These are phyloP conservation scores for Syngnathus typhle DNA, from an alignment of 2,113 vertebrate genomes.

Conservation along the genomic window DNA sequence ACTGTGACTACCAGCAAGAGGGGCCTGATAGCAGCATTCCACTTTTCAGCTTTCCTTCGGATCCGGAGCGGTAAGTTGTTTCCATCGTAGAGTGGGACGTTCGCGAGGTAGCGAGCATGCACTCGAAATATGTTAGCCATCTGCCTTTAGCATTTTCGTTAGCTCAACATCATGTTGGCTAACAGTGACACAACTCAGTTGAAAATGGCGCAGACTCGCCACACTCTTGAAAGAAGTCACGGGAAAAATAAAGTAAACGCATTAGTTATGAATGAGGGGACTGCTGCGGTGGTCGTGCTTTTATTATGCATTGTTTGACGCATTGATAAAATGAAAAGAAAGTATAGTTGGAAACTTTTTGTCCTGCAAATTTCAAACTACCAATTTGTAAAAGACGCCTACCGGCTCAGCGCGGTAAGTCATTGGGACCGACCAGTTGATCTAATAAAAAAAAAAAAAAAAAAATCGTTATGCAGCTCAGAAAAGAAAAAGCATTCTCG, in stretches of 20 bases:
- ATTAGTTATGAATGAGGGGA: not conserved
- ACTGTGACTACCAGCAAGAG: conserved; percentile 73
- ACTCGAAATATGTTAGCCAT: conserved; percentile 37
- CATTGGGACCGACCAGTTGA: not conserved
- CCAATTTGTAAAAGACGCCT: conserved; percentile 18
- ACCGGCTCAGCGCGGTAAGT: conserved; percentile 21
- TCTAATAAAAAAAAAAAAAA: not conserved
- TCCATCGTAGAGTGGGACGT: conserved; percentile 5
- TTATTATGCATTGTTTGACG: not conserved
- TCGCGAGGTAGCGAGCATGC: conserved; percentile 10
- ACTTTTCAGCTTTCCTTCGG: conserved; percentile 78
- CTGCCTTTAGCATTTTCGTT: conserved; percentile 40
- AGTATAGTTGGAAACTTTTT: conserved; percentile 38
- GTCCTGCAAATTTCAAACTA: conserved; percentile 5
- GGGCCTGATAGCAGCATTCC: conserved; percentile 68
- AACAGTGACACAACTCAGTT: conserved; percentile 55
- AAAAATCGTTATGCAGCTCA: not conserved
- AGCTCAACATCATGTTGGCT: conserved; percentile 56
- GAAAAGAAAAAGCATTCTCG: not conserved
- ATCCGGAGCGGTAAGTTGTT: conserved; percentile 71
- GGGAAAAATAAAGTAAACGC: conserved; percentile 31
- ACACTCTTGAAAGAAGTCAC: conserved; percentile 2
- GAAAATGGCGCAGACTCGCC: conserved; percentile 68
- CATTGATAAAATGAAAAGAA: not conserved
- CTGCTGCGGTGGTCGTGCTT: not conserved